Evolutionary conservation across 1,140 invertebrate species (phyloP).

Genomic region (Danaus plexippus): DNA sequence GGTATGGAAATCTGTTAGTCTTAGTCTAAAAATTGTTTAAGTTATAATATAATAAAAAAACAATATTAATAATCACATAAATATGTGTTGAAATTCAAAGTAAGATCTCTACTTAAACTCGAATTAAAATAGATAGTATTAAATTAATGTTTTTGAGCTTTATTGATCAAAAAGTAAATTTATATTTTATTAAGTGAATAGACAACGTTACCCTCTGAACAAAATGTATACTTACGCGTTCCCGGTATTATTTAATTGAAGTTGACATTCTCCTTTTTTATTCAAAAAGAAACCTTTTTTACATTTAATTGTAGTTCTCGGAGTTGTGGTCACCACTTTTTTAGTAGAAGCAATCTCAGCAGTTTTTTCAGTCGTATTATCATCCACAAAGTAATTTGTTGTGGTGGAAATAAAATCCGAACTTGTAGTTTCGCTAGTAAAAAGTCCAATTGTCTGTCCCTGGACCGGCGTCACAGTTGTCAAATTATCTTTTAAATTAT

Average conservation of each 20-base stretch:
- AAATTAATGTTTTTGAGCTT: too few species aligned
- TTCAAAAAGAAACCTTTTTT: conserved; percentile 60
- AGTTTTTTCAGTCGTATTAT: conserved; percentile 10
- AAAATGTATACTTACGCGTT: conserved; percentile 48
- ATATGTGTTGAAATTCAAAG: not conserved
- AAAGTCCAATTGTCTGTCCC: conserved; percentile 14
- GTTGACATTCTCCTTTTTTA: conserved; percentile 57
- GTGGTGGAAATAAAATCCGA: conserved; percentile 15
- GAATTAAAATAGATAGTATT: too few species aligned
- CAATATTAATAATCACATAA: conserved; percentile 7
- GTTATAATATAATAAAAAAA: too few species aligned
- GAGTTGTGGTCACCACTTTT: conserved; percentile 11
- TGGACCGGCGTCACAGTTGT: conserved; percentile 28
- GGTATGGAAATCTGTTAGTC: too few species aligned
- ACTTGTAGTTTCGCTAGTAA: conserved; percentile 4
- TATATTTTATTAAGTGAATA: too few species aligned
- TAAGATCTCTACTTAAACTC: too few species aligned
- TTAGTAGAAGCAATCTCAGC: conserved; percentile 15
- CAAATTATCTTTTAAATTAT: conserved; percentile 28
- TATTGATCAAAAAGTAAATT: too few species aligned
- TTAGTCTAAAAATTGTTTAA: too few species aligned
- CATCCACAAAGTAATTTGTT: conserved; percentile 2
- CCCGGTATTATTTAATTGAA: conserved; percentile 47
- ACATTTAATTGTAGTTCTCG: conserved; percentile 31
- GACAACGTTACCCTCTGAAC: too few species aligned